These are phyloP conservation scores for Conomelus anceps DNA, from an alignment of 2,888 invertebrate genomes.

Conservation along the genomic window DNA sequence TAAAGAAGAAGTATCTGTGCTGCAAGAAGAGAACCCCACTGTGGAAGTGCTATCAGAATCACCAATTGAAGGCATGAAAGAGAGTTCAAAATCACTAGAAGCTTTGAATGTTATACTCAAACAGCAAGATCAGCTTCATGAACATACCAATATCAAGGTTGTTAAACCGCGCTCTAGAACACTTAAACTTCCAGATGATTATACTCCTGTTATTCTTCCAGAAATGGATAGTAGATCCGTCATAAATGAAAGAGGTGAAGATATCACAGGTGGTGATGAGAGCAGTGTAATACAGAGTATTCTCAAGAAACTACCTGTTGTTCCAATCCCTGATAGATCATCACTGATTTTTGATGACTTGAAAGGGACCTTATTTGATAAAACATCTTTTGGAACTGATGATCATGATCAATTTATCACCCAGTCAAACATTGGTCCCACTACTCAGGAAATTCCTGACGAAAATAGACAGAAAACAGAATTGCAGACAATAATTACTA, in stretches of 20 bases:
- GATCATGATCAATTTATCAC: not conserved
- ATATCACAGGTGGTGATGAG: not conserved
- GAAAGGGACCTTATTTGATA: too few relatives aligned
- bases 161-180: constrained; percentile 36
- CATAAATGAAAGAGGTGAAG: not conserved
- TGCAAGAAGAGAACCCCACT: constrained; percentile 28
- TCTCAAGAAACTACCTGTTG: not conserved
- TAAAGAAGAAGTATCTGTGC: constrained; percentile 28
- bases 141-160: too few relatives aligned
- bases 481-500: too few relatives aligned
- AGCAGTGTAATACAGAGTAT: not conserved
- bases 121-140: too few relatives aligned
- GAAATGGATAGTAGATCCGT: constrained; percentile 17
- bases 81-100: too few relatives aligned
- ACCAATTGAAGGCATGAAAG: too few relatives aligned
- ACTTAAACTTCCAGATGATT: constrained; percentile 26
- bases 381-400: not conserved
- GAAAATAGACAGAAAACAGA: too few relatives aligned
- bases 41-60: constrained; percentile 36
- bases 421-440: too few relatives aligned
- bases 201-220: constrained; percentile 14
- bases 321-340: not conserved
- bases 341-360: too few relatives aligned
- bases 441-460: too few relatives aligned
- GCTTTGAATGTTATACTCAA: too few relatives aligned